Evolutionary conservation across 2,113 vertebrate genomes (phyloP), one percentile per base, ranked within the genome.

Genomic region (Sebastes schlegelii): DNA sequence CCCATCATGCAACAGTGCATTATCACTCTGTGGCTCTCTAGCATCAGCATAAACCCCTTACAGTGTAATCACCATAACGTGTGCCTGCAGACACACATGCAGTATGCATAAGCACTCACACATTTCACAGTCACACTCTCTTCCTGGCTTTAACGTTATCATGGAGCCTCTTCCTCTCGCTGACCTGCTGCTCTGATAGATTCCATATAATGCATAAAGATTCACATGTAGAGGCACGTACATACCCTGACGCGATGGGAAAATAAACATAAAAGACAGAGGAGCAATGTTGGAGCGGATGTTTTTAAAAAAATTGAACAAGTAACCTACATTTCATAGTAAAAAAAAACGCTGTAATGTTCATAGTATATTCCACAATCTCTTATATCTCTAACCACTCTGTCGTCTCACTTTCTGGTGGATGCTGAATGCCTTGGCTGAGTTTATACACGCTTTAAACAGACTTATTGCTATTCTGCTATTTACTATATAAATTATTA

Each of bases 21-120:
- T 88, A 89, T 91, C 73, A 77, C 80, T 76, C 79, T 48, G 63
- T 79, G 77, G 77, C 77, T 83, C 84, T 83, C 77, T 46, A 68
- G 73, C 88, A 78, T 91, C 86, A 88, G 89, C 88, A 87, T 93
- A 90, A 93, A 90, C 87, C 88, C 67, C 67, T 93, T 91, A 90
- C 66, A 70, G 80, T 73, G 55, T 90, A 89, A 91, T 90, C 85
- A 84, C 88, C 84, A 60, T 85, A 69, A 86, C 86, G 19, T 84
- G 55, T 65, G 26, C 78, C 73, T 69, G 51, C 62, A 78, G 64
- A 80, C 74, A 55, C 77, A 66, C 72, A 64, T 45, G 21, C 67
- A 5, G 26, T 17, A 58, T 9, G 2, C 14, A 13, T 8, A 60
- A 49, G 40, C 55, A 14, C 71, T 54, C 34, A 77, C 76, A 58